These are phyloP conservation scores for Junonia oenone DNA, from an alignment of 2,888 invertebrate genomes.

Conservation along the genomic window DNA sequence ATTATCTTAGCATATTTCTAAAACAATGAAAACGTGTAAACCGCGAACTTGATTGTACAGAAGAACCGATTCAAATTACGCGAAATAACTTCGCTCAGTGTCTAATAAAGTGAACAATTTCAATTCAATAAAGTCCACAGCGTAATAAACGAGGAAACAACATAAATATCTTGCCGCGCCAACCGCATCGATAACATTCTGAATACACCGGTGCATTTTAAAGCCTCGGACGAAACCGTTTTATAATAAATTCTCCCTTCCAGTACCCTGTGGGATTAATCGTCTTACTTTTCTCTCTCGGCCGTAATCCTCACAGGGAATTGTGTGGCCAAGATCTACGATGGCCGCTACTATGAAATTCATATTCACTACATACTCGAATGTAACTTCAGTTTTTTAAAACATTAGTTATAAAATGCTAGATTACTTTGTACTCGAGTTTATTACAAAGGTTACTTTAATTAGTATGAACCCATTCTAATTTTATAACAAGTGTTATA, in stretches of 20 bases:
- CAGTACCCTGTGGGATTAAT: conserved; percentile 71
- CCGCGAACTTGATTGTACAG: conserved; percentile 1
- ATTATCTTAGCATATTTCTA: neutral
- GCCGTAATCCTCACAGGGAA: conserved; percentile 69
- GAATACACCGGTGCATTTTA: conserved; percentile 48
- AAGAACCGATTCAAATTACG: conserved; percentile 19
- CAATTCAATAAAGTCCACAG: conserved; percentile 34
- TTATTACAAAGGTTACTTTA: neutral
- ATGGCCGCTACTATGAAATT: conserved; percentile 46
- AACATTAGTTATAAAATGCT: too few species aligned
- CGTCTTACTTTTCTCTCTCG: conserved; percentile 75
- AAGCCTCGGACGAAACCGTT: conserved; percentile 60
- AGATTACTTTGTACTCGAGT: neutral
- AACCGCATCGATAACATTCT: conserved; percentile 44
- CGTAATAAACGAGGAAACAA: conserved; percentile 35
- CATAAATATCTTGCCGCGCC: conserved; percentile 39
- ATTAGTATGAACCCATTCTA: neutral
- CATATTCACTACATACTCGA: conserved; percentile 31
- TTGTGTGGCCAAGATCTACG: conserved; percentile 64
- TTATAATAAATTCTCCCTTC: conserved; percentile 72
- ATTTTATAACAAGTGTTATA: neutral
- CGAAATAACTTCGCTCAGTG: conserved; percentile 22
- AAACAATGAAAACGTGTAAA: neutral
- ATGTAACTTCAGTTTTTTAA: neutral
- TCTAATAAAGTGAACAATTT: conserved; percentile 37